phyloP scores from a whole-genome alignment of 2,797 vertebrate species.

The Cyclopterus lumpus region DNA sequence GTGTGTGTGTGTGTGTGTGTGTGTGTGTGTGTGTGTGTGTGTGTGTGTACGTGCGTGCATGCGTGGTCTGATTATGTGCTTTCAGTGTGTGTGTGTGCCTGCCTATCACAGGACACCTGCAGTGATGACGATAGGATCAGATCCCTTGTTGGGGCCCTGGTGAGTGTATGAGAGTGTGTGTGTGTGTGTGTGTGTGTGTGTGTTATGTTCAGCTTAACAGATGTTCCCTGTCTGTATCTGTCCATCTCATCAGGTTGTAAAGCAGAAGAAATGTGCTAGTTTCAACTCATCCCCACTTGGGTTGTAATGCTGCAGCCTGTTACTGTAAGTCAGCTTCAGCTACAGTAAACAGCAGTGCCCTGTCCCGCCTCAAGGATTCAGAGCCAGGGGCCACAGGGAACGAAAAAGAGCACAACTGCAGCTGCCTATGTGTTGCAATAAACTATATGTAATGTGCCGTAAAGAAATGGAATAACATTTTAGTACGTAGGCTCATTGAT shows the following conservation, averaged over 20 bases:
- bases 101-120: slow-evolving; percentile 68
- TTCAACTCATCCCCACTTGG: slow-evolving; percentile 51
- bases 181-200: slow-evolving; percentile 19
- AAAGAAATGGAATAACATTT: slow-evolving; percentile 33
- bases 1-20: slow-evolving; percentile 65
- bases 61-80: slow-evolving; percentile 65
- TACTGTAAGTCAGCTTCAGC: slow-evolving; percentile 63
- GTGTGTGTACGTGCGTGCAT: slow-evolving; percentile 53
- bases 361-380: slow-evolving; percentile 71
- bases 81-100: slow-evolving; percentile 49
- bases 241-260: slow-evolving; percentile 62
- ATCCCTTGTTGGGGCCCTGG: slow-evolving; percentile 36
- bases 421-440: slow-evolving; percentile 40
- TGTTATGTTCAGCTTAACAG: slow-evolving; percentile 51
- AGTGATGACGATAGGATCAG: slow-evolving; percentile 33
- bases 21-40: slow-evolving; percentile 58
- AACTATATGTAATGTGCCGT: slow-evolving; percentile 16
- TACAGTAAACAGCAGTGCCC: slow-evolving; percentile 71
- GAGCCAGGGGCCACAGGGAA: slow-evolving; percentile 50
- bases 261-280: slow-evolving; percentile 47
- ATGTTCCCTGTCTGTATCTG: slow-evolving; percentile 70
- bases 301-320: slow-evolving; percentile 56
- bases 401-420: slow-evolving; percentile 45
- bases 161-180: slow-evolving; percentile 19
- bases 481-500: slow-evolving; percentile 21